Conservation (phyloP, 2,797 vertebrate genomes). For the Rhyacichthys aspro region DNA sequence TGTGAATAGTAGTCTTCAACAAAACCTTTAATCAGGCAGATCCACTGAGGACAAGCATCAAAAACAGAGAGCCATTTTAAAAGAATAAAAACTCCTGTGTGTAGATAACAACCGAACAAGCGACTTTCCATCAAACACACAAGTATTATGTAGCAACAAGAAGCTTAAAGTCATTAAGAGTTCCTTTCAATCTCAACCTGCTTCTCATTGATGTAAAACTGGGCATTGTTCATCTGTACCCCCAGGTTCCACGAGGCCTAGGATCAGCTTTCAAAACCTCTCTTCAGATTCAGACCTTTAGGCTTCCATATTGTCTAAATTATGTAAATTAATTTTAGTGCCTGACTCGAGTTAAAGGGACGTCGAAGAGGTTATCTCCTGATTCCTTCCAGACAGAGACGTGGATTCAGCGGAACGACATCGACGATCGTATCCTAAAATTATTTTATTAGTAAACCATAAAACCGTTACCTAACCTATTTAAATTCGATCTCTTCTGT, state of each 20-base stretch:
- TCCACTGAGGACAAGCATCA: too few species aligned
- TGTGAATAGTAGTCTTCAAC: too few species aligned
- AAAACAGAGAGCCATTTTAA: too few species aligned
- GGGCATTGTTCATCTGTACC: constrained; percentile 63
- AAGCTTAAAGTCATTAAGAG: neutral
- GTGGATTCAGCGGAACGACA: neutral
- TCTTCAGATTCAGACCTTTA: constrained; percentile 1
- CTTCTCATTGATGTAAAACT: constrained; percentile 74
- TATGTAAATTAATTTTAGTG: neutral
- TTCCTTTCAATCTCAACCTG: constrained; percentile 70
- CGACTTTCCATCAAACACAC: too few species aligned
- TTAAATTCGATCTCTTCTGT: constrained; percentile 6
- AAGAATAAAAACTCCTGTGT: too few species aligned
- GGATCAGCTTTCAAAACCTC: constrained; percentile 4
- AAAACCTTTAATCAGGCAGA: too few species aligned
- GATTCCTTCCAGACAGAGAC: neutral
- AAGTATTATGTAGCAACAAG: too few species aligned
- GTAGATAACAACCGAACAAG: too few species aligned
- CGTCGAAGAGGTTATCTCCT: neutral
- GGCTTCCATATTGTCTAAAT: neutral
- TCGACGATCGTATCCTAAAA: neutral
- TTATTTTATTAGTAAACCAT: constrained; percentile 6
- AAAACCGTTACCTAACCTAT: constrained; percentile 4
- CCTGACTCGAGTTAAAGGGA: neutral
- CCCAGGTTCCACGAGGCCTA: constrained; percentile 7